Evolutionary conservation across 2,888 invertebrate genomes (phyloP).

Genomic region (Orchestes rusci): DNA sequence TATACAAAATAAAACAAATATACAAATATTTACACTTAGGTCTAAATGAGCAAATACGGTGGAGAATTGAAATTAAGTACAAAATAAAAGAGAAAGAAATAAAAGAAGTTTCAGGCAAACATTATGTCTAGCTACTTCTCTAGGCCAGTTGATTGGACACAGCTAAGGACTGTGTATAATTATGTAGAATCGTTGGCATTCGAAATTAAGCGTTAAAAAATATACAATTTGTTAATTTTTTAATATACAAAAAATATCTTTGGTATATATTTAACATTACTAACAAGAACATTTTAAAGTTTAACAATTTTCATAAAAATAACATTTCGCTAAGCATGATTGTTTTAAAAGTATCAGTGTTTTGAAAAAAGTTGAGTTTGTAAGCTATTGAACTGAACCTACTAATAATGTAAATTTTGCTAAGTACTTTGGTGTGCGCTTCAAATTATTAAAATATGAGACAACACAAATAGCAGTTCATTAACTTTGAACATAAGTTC

Average conservation of each 20-base stretch:
- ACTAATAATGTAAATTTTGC: too few relatives aligned
- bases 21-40: constrained; percentile 31
- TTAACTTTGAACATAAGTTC: too few relatives aligned
- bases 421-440: too few relatives aligned
- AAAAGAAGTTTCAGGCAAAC: too few relatives aligned
- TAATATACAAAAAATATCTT: constrained; percentile 44
- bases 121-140: constrained; percentile 6
- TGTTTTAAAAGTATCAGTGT: constrained; percentile 19
- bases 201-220: constrained; percentile 33
- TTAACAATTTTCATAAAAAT: constrained; percentile 32
- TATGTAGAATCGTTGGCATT: constrained; percentile 30
- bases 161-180: too few relatives aligned
- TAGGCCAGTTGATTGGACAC: constrained; percentile 16
- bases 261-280: constrained; percentile 38
- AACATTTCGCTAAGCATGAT: constrained; percentile 27
- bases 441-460: too few relatives aligned
- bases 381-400: constrained; percentile 9
- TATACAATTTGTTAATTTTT: constrained; percentile 30
- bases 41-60: constrained; percentile 28
- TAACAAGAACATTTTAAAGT: constrained; percentile 36
- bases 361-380: too few relatives aligned
- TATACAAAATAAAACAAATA: constrained; percentile 25
- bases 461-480: too few relatives aligned
- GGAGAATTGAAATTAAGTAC: constrained; percentile 30
- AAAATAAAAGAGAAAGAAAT: constrained; percentile 23